Evolutionary conservation across 2,888 invertebrate species (phyloP), one percentile per base, ranked within the genome.

Genomic region (Diplolepis rosae): DNA sequence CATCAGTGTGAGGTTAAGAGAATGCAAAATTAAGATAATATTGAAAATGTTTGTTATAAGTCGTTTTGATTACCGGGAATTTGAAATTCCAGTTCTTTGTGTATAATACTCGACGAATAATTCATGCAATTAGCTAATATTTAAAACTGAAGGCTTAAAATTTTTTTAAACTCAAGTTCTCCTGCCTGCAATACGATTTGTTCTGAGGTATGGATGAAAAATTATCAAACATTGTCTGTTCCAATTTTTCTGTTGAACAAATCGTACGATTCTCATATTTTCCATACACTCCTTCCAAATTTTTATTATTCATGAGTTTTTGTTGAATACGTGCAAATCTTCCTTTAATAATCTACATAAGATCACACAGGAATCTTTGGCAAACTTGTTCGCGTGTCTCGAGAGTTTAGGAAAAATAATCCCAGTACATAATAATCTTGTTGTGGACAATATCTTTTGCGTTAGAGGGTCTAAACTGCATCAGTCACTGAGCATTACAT

Each of bases 21-120:
- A 68, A 68, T 32, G 68, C 24, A 48, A 68, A 68, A 68, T 68
- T 54, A n/a, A 68, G 24, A 54, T 68, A 13, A 27, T 39, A 42
- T 24, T 68, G 52, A 39, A 68, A 68, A 68, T 68, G 54, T 22
- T 42, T 54, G 7, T 42, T 35, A 39, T 68, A 68, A 4, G 68
- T 52, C 22, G 18, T 28, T 15, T 27, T 39, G 39, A 13, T 42
- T 32, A 68, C 39, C 39, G 68, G 13, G 52, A n/a, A 3, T 68
- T 18, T 42, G 9, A 52, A 4, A 32, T 35, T 52, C 68, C 52
- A 5, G 52, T 68, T 3, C 52, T 27, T 18, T 52, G n/a, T 4
- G 51, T 5, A 24, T 51, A 68, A 52, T 52, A 54, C 11, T 68
- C 68, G 32, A 52, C 52, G 52, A 68, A 68, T 18, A 32, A 68